Evolutionary conservation across 2,888 invertebrate species (phyloP).

Genomic region (Luperina nickerlii): DNA sequence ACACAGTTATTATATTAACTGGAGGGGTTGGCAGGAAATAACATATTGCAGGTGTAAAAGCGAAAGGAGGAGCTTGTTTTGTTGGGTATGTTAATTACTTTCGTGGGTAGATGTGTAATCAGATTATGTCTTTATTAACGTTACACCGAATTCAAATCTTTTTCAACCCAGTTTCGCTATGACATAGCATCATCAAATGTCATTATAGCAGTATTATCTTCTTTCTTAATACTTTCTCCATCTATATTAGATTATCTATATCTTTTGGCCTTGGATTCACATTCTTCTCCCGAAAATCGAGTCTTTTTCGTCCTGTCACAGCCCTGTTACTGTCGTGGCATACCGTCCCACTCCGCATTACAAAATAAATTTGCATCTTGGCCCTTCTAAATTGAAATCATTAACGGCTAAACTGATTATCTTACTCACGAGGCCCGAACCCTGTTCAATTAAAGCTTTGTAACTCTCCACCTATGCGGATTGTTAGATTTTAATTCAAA

Average conservation of each 20-base stretch:
- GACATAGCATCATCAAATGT: not conserved
- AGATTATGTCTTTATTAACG: not conserved
- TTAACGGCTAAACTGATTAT: conserved; percentile 87
- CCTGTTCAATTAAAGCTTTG: conserved; percentile 87
- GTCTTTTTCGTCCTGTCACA: conserved; percentile 23
- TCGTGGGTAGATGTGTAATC: not conserved
- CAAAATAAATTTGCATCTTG: conserved; percentile 85
- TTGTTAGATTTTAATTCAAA: conserved; percentile 81
- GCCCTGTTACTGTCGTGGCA: conserved; percentile 69
- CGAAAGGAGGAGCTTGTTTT: conserved; percentile 3
- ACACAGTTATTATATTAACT: conserved; percentile 25
- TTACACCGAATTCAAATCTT: too few relatives aligned
- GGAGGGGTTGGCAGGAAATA: conserved; percentile 27
- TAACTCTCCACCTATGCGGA: conserved; percentile 86
- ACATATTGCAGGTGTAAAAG: conserved; percentile 11
- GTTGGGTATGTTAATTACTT: not conserved
- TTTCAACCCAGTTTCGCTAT: not conserved
- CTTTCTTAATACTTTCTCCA: not conserved
- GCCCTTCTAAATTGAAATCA: conserved; percentile 89
- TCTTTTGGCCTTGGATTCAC: not conserved
- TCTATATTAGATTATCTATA: not conserved
- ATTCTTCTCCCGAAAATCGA: not conserved
- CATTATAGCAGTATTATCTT: not conserved
- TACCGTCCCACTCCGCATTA: conserved; percentile 76
- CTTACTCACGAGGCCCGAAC: conserved; percentile 87